Evolutionary conservation across 1,140 invertebrate species (phyloP).

Genomic region (Drosophila ambigua): DNA sequence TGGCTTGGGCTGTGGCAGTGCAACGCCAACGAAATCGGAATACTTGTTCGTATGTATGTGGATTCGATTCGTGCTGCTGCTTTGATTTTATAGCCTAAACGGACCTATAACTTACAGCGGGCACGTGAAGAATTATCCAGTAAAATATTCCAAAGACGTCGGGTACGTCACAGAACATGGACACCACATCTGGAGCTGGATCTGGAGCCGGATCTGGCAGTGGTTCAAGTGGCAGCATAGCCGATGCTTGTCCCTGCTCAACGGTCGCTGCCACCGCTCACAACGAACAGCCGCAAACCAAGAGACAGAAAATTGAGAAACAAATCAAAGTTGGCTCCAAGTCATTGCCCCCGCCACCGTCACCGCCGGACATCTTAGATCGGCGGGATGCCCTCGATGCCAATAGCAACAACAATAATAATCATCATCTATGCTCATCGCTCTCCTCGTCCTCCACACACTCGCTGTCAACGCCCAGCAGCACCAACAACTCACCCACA

Average conservation of each 20-base stretch:
- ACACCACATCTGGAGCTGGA: conserved; percentile 48
- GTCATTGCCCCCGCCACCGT: conserved; percentile 28
- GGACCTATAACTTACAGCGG: conserved; percentile 23
- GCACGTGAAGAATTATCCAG: conserved; percentile 9
- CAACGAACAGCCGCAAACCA: conserved; percentile 78
- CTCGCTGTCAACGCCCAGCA: conserved; percentile 65
- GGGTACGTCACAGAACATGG: conserved; percentile 67
- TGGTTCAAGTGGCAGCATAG: conserved; percentile 2
- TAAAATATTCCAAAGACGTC: conserved; percentile 47
- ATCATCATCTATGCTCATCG: conserved; percentile 70
- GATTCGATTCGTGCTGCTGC: conserved; percentile 23
- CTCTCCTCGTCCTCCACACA: conserved; percentile 73
- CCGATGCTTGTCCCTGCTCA: conserved; percentile 40
- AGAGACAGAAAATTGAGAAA: conserved; percentile 79
- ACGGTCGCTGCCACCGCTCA: conserved; percentile 37
- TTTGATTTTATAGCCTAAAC: conserved; percentile 15
- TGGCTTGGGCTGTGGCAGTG: conserved; percentile 42
- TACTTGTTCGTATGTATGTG: conserved; percentile 47
- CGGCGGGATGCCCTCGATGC: conserved; percentile 37
- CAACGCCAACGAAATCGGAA: conserved; percentile 9
- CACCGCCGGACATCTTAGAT: conserved; percentile 72
- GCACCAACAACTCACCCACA: conserved; percentile 72
- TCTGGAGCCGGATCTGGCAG: conserved; percentile 37
- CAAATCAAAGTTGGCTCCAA: conserved; percentile 76
- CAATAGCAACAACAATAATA: conserved; percentile 64